Evolutionary conservation across 2,113 vertebrate species (phyloP), one percentile per base, ranked within the genome.

Genomic region (Otus sunia): DNA sequence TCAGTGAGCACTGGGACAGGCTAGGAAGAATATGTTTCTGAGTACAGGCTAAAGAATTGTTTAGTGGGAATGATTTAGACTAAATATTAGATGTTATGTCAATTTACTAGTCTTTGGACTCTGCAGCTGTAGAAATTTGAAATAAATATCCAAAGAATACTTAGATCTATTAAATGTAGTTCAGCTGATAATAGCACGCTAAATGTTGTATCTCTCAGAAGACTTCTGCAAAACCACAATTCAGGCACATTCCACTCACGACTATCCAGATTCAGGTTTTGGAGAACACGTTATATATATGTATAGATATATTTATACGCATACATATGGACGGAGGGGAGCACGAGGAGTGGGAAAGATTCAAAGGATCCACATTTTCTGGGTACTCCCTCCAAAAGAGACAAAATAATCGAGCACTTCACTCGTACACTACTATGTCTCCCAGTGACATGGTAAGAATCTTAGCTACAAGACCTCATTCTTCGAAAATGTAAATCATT

Each of bases 271-370:
- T 67, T 45, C n/a, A 69, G 26, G 36, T 36, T 75, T 22, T 88
- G 37, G 25, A 71, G 11, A 22, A 63, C 23, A 90, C 39, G 20
- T 63, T 19, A 32, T 22, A 37, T 10, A 23, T 10, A 13, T 26
- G 26, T 14, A 13, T 18, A 41, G 2, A 29, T 84, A 34, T 21
- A 9, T 41, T 41, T 63, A 41, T 55, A 77, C 29, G 27, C 1
- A 11, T n/a, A 29, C 3, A 19, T 34, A 26, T 11, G 21, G 17
- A 52, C 19, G 41, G 7, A 78, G 19, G 10, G 20, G 16, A 39
- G 20, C 2, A 1, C 25, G 29, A 34, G 18, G n/a, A 37, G n/a
- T 0, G 2, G 17, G 34, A 56, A 13, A 63, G 5, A 32, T 60
- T 47, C 8, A 26, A 71, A 87, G 16, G 2, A 8, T 7, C 3